phyloP scores from a whole-genome alignment of 2,797 vertebrate genomes.

The Chaunax sp. region DNA sequence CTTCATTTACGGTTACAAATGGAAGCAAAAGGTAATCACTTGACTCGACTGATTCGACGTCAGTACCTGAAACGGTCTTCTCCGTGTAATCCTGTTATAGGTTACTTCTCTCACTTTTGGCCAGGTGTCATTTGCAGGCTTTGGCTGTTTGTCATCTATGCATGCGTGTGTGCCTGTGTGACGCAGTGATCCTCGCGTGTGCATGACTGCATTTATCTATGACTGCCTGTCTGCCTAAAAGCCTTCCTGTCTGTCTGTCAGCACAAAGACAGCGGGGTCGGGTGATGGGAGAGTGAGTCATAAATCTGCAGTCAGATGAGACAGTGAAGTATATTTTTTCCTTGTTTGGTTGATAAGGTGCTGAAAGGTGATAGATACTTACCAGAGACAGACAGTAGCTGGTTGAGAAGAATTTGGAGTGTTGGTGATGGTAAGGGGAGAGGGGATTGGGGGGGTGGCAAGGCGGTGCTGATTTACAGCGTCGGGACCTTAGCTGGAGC shows the following conservation, averaged over 20 bases:
- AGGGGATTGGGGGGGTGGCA: neutral
- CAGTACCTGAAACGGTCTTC: slow-evolving; percentile 1
- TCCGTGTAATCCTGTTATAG: slow-evolving; percentile 25
- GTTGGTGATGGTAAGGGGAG: slow-evolving; percentile 28
- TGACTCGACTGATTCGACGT: slow-evolving; percentile 15
- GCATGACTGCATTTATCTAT: slow-evolving; percentile 46
- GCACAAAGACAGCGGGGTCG: slow-evolving; percentile 40
- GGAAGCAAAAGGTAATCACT: slow-evolving; percentile 23
- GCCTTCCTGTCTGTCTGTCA: slow-evolving; percentile 52
- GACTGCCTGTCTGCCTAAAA: slow-evolving; percentile 54
- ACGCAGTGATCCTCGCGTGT: slow-evolving; percentile 27
- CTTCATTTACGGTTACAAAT: neutral
- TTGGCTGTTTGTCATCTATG: slow-evolving; percentile 47
- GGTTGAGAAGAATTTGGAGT: slow-evolving; percentile 45
- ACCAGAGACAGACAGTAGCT: slow-evolving; percentile 60
- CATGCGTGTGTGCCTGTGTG: slow-evolving; percentile 35
- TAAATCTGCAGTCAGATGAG: slow-evolving; percentile 64
- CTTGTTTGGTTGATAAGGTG: slow-evolving; percentile 42
- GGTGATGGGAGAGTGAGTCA: slow-evolving; percentile 69
- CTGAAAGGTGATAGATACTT: slow-evolving; percentile 58
- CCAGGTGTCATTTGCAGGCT: slow-evolving; percentile 46
- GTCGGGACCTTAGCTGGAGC: slow-evolving; percentile 28
- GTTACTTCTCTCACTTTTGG: slow-evolving; percentile 40
- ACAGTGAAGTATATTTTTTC: slow-evolving; percentile 57
- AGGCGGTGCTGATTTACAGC: slow-evolving; percentile 64